phyloP scores from a whole-genome alignment of 2,888 invertebrate genomes.

The Heteromurus nitidus region DNA sequence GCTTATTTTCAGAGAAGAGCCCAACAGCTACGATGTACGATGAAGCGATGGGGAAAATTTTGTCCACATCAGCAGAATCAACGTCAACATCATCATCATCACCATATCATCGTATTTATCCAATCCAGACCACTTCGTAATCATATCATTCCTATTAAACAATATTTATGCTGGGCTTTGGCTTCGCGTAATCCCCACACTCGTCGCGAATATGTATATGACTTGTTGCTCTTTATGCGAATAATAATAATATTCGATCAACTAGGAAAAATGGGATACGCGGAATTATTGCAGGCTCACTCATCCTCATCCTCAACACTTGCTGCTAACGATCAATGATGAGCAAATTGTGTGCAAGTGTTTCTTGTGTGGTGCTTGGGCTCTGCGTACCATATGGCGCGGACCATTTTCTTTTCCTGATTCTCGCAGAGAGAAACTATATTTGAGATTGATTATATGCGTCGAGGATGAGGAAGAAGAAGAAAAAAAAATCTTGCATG shows the following conservation, averaged over 20 bases:
- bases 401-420: background rate
- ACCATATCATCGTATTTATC: background rate
- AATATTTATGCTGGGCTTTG: background rate
- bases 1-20: background rate
- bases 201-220: conserved; percentile 4
- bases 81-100: background rate
- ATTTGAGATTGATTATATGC: background rate
- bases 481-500: no score
- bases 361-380: conserved; percentile 6
- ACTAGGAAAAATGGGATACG: conserved; percentile 24
- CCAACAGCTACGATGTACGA: background rate
- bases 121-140: background rate
- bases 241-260: background rate
- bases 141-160: background rate
- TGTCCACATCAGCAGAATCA: conserved; percentile 25
- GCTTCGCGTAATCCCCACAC: no score
- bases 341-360: conserved; percentile 42
- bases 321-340: background rate
- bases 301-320: background rate
- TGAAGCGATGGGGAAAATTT: background rate
- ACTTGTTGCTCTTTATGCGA: background rate
- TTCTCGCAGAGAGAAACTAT: background rate
- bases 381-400: conserved; percentile 48
- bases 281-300: conserved; percentile 39
- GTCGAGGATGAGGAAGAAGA: background rate